Conservation (phyloP, 2,888 invertebrate genomes). For the Himalopsyche anomala region DNA sequence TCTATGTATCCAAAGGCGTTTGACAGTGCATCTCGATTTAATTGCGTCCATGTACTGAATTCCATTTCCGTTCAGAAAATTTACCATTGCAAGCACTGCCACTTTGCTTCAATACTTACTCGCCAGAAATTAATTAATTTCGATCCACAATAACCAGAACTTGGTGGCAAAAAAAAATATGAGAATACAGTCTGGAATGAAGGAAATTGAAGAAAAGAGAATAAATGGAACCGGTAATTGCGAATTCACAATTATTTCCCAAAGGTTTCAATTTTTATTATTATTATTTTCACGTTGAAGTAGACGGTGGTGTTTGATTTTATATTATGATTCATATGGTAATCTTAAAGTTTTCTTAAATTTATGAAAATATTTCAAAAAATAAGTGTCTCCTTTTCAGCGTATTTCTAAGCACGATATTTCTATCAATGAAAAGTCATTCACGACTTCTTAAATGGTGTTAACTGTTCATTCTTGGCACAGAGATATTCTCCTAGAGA, state of each 20-base stretch:
- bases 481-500: too few species aligned
- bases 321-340: too few species aligned
- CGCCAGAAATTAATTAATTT: conserved; percentile 6
- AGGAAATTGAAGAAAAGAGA: conserved; percentile 15
- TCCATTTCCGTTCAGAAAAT: background rate
- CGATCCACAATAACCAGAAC: background rate
- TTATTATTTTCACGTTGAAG: background rate
- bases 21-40: conserved; percentile 1
- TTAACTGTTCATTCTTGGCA: too few species aligned
- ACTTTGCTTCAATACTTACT: background rate
- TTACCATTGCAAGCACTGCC: background rate
- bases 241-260: conserved; percentile 6
- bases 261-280: background rate
- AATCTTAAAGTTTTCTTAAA: too few species aligned
- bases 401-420: too few species aligned
- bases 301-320: background rate
- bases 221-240: background rate
- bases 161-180: background rate
- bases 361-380: too few species aligned
- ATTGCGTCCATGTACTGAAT: conserved; percentile 5
- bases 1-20: conserved; percentile 1
- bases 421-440: too few species aligned
- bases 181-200: background rate
- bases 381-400: too few species aligned
- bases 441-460: too few species aligned